Conservation (phyloP, 2,113 vertebrate species). For the Malurus alboscapulatus region DNA sequence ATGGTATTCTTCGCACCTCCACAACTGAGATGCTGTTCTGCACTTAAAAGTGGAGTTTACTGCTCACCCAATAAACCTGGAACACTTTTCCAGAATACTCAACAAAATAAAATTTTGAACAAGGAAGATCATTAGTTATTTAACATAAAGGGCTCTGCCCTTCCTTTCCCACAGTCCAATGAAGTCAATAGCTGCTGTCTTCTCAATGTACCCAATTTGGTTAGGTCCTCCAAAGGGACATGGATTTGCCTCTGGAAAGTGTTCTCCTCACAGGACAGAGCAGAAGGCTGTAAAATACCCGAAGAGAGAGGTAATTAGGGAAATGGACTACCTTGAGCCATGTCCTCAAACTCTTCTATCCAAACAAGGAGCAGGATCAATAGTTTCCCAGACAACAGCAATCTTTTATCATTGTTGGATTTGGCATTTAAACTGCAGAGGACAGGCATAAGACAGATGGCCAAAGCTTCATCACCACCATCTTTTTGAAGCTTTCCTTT, state of each 20-base stretch:
- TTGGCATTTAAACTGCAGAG: not conserved
- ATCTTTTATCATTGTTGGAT: not conserved
- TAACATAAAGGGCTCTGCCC: not conserved
- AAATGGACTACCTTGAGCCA: not conserved
- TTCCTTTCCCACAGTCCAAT: not conserved
- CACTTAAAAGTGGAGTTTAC: not conserved
- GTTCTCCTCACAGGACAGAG: not conserved
- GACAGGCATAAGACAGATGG: not conserved
- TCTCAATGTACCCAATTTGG: not conserved
- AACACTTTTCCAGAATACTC: not conserved
- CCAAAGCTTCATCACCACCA: not conserved
- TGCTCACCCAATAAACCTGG: not conserved
- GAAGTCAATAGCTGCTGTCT: not conserved
- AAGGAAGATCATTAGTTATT: not conserved
- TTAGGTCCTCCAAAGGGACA: not conserved
- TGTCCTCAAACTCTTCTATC: not conserved
- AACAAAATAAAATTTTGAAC: not conserved
- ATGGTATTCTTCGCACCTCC: not conserved
- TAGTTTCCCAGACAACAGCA: not conserved
- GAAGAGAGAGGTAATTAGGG: not conserved
- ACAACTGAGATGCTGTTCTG: not conserved
- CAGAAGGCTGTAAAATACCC: not conserved
- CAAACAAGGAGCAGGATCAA: slow-evolving; percentile 1
- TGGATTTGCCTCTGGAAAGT: not conserved
- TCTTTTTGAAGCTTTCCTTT: not conserved